phyloP scores from a whole-genome alignment of 2,113 vertebrate genomes.

The Pseudolaguvia tuberculata region DNA sequence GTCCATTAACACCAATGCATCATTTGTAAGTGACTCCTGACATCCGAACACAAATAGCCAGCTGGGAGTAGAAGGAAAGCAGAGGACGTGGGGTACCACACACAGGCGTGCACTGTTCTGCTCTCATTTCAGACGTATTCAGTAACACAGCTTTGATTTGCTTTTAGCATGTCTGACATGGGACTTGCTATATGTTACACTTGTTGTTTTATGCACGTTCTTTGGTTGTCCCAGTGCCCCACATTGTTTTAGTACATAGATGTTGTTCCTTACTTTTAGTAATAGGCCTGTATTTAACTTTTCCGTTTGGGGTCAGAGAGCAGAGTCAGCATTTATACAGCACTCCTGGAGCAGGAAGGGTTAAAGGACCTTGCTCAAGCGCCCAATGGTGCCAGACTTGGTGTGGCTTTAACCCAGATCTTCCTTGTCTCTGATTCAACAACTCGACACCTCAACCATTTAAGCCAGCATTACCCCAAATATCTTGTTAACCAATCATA shows the following conservation, averaged over 20 bases:
- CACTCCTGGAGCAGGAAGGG: too few relatives aligned
- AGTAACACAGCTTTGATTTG: conserved; percentile 28
- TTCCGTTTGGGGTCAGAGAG: not conserved
- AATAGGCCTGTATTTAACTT: not conserved
- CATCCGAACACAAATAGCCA: conserved; percentile 70
- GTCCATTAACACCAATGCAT: conserved; percentile 64
- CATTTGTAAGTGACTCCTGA: conserved; percentile 68
- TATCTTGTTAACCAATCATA: not conserved
- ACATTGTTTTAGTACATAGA: not conserved
- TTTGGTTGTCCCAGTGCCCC: not conserved
- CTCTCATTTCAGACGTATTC: conserved; percentile 29
- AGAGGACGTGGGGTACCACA: conserved; percentile 26
- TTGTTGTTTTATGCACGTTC: not conserved
- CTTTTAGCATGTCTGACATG: conserved; percentile 16
- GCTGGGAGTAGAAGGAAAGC: conserved; percentile 47
- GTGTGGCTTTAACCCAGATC: too few relatives aligned
- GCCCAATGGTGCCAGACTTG: too few relatives aligned
- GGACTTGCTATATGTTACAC: not conserved
- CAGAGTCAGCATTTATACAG: too few relatives aligned
- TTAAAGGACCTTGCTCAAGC: too few relatives aligned
- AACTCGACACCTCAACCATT: too few relatives aligned
- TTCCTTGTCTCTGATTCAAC: too few relatives aligned
- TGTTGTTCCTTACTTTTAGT: not conserved
- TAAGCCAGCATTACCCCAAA: not conserved
- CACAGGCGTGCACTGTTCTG: conserved; percentile 43